Conservation (phyloP, 2,888 invertebrate species). For the Drosophila conformis region DNA sequence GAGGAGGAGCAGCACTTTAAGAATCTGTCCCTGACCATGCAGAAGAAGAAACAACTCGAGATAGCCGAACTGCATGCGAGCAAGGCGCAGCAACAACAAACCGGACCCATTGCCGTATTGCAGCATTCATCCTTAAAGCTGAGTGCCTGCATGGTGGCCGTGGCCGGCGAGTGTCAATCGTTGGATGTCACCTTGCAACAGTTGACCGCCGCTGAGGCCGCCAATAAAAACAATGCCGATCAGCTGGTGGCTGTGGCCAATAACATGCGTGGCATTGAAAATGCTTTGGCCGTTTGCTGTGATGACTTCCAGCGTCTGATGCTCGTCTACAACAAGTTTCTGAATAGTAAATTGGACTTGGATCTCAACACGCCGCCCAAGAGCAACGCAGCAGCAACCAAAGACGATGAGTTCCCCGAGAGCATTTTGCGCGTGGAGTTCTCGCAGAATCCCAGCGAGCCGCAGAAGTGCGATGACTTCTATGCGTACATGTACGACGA, state of each 20-base stretch:
- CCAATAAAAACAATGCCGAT: constrained; percentile 76
- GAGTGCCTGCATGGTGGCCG: constrained; percentile 84
- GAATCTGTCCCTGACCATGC: constrained; percentile 78
- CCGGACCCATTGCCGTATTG: constrained; percentile 80
- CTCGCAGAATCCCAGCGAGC: constrained; percentile 71
- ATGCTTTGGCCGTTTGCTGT: constrained; percentile 81
- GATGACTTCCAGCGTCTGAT: constrained; percentile 84
- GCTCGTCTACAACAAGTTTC: constrained; percentile 84
- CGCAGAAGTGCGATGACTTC: constrained; percentile 82
- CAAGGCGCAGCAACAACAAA: constrained; percentile 73
- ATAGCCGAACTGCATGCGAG: constrained; percentile 74
- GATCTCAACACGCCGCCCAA: constrained; percentile 25
- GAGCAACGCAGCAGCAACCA: constrained; percentile 16
- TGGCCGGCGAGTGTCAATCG: constrained; percentile 84
- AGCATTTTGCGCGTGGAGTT: constrained; percentile 82
- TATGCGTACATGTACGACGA: constrained; percentile 84
- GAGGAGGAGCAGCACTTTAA: constrained; percentile 84
- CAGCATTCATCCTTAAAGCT: constrained; percentile 84
- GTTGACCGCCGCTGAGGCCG: constrained; percentile 79
- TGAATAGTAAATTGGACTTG: constrained; percentile 78
- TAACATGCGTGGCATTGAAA: constrained; percentile 83
- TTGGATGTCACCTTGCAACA: constrained; percentile 82
- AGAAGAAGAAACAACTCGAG: constrained; percentile 78
- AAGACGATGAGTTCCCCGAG: constrained; percentile 76
- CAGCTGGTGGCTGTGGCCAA: constrained; percentile 82